phyloP scores from a whole-genome alignment of 2,113 vertebrate species.

The Salvelinus alpinus region DNA sequence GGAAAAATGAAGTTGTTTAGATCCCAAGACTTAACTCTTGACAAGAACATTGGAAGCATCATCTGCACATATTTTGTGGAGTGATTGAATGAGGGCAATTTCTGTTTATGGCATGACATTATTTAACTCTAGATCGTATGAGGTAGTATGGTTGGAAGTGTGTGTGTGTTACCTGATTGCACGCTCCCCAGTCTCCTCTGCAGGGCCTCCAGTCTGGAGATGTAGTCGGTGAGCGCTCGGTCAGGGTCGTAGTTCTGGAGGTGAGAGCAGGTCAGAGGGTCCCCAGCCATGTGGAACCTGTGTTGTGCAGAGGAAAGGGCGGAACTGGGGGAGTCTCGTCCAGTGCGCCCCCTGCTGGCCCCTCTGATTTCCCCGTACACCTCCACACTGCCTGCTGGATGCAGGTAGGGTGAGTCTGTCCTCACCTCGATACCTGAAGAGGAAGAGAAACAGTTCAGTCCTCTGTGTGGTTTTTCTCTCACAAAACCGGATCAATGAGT shows the following conservation, averaged over 20 bases:
- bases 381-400: conserved; percentile 77
- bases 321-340: conserved; percentile 82
- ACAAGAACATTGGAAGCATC: background rate
- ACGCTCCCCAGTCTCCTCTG: conserved; percentile 89
- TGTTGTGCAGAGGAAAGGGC: conserved; percentile 76
- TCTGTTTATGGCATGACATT: too few relatives aligned
- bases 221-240: conserved; percentile 92
- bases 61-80: too few relatives aligned
- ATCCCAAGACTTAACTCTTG: background rate
- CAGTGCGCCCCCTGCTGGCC: conserved; percentile 80
- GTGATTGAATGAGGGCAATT: too few relatives aligned
- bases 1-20: background rate
- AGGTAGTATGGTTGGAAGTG: background rate
- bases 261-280: conserved; percentile 83
- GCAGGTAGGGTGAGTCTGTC: conserved; percentile 79
- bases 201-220: conserved; percentile 89
- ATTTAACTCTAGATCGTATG: background rate
- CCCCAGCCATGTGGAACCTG: conserved; percentile 78
- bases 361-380: conserved; percentile 79
- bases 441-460: background rate
- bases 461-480: too few relatives aligned
- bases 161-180: conserved; percentile 69
- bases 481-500: too few relatives aligned
- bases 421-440: conserved; percentile 78
- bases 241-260: conserved; percentile 96